phyloP scores from a whole-genome alignment of 2,888 invertebrate species.

The Phyllotreta cruciferae region DNA sequence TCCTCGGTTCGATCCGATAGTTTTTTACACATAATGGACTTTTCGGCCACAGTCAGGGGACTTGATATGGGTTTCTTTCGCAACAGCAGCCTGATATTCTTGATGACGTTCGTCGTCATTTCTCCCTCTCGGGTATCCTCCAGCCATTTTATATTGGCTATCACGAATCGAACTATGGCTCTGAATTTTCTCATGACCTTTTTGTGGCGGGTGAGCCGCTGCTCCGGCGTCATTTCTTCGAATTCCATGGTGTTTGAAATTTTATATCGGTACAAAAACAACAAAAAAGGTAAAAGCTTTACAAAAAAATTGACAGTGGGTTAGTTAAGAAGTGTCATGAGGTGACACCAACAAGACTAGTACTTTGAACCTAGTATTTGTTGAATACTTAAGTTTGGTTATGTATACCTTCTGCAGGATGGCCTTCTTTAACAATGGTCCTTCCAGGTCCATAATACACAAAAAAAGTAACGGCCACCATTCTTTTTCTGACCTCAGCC shows the following conservation, averaged over 20 bases:
- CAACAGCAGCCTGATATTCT: conserved; percentile 61
- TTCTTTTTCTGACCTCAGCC: conserved; percentile 63
- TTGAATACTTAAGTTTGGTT: background rate
- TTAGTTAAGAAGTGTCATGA: too few relatives aligned
- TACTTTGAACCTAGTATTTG: background rate
- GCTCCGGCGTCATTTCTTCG: conserved; percentile 40
- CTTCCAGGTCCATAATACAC: conserved; percentile 67
- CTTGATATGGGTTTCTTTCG: conserved; percentile 49
- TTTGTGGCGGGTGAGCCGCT: conserved; percentile 44
- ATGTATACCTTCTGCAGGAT: conserved; percentile 48
- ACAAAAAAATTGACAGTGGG: too few relatives aligned
- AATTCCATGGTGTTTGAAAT: too few relatives aligned
- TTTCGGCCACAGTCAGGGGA: conserved; percentile 60
- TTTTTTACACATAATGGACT: conserved; percentile 66
- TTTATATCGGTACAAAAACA: too few relatives aligned
- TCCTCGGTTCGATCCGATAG: conserved; percentile 64
- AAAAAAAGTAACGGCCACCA: conserved; percentile 69
- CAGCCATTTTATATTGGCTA: conserved; percentile 67
- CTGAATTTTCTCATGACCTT: conserved; percentile 65
- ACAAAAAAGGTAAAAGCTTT: too few relatives aligned
- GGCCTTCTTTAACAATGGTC: conserved; percentile 68
- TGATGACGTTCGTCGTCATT: conserved; percentile 58
- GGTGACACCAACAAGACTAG: too few relatives aligned
- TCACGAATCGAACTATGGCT: conserved; percentile 64
- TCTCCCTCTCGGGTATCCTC: conserved; percentile 52